Percentiles rank a stretch among this genome's conserved stretches.
Evolutionary conservation across 2,888 invertebrate species (phyloP).

Genomic region (Anodontia alba): DNA sequence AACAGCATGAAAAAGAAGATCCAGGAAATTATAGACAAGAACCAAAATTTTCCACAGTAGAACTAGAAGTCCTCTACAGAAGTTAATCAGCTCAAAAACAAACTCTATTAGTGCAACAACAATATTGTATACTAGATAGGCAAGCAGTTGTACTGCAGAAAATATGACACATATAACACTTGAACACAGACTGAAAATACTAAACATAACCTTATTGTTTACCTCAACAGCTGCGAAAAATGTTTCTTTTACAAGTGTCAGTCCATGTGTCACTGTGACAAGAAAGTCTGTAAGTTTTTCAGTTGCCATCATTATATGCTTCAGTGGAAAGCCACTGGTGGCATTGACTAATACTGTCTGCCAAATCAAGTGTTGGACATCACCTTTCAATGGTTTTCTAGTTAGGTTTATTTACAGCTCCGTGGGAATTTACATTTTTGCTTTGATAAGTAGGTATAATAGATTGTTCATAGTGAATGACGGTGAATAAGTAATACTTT

Average conservation of each 20-base stretch:
- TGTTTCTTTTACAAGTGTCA: conserved; percentile 18
- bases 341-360: too few species aligned
- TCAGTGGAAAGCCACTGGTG: too few species aligned
- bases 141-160: conserved; percentile 35
- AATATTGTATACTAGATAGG: conserved; percentile 34
- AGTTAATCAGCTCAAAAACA: conserved; percentile 54
- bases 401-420: too few species aligned
- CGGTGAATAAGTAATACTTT: neutral
- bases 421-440: too few species aligned
- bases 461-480: neutral
- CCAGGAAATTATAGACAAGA: conserved; percentile 54
- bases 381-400: neutral
- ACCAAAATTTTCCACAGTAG: conserved; percentile 64
- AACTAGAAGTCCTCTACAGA: conserved; percentile 53
- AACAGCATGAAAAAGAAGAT: conserved; percentile 52
- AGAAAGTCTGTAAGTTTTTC: conserved; percentile 24
- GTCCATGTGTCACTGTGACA: conserved; percentile 2
- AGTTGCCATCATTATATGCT: neutral
- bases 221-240: conserved; percentile 21
- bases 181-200: conserved; percentile 26
- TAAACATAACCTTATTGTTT: conserved; percentile 50
- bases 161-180: conserved; percentile 32
- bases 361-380: neutral
- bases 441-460: too few species aligned
- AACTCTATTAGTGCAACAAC: conserved; percentile 58